These are phyloP conservation scores for Ctenopoma kingsleyae DNA, from an alignment of 2,797 vertebrate genomes.

Conservation along the genomic window DNA sequence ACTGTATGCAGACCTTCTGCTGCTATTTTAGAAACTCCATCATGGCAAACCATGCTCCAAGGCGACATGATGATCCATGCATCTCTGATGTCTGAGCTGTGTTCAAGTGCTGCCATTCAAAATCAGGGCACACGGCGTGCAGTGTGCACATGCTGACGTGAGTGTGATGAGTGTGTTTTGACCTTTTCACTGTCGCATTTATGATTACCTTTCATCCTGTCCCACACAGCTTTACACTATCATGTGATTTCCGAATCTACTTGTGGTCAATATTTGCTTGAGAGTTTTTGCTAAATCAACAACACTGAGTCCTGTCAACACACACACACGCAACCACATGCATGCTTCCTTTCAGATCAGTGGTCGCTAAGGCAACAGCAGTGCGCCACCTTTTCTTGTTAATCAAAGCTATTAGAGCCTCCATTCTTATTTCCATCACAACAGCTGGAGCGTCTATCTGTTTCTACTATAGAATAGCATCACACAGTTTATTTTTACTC, in stretches of 20 bases:
- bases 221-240: conserved; percentile 18
- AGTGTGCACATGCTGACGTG: conserved; percentile 54
- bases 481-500: conserved; percentile 17
- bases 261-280: conserved; percentile 49
- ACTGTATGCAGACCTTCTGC: conserved; percentile 25
- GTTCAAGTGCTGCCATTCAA: conserved; percentile 28
- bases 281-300: conserved; percentile 52
- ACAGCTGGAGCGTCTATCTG: conserved; percentile 30
- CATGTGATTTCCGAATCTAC: conserved; percentile 43
- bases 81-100: conserved; percentile 22
- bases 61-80: conserved; percentile 56
- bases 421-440: conserved; percentile 62
- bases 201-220: conserved; percentile 25
- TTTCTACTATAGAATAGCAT: conserved; percentile 20
- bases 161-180: conserved; percentile 44
- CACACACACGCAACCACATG: conserved; percentile 19
- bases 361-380: conserved; percentile 77
- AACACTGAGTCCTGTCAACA: conserved; percentile 28
- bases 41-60: conserved; percentile 56
- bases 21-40: conserved; percentile 29
- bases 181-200: conserved; percentile 48
- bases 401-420: conserved; percentile 68
- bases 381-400: conserved; percentile 60
- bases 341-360: conserved; percentile 49
- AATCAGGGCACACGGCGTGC: conserved; percentile 44